Percentiles rank a stretch among this genome's conserved stretches.
Conservation (phyloP, 2,888 invertebrate genomes). For the Ceramica pisi region DNA sequence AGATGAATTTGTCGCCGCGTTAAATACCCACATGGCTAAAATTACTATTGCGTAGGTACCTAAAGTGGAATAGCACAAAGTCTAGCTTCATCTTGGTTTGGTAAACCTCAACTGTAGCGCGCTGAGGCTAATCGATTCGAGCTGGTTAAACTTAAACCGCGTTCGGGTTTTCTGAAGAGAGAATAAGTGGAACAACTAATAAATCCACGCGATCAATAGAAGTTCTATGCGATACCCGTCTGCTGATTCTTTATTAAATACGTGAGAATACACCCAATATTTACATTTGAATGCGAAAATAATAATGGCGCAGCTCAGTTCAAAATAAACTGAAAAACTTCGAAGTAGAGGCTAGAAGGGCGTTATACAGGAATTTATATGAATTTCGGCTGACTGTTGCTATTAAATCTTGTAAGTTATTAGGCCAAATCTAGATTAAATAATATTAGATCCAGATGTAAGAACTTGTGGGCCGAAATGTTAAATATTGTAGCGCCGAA, state of each 20-base stretch:
- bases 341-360: neutral
- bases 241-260: conserved; percentile 17
- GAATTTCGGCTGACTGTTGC: neutral
- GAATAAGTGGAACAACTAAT: conserved; percentile 2
- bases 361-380: too few relatives aligned
- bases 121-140: neutral
- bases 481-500: neutral
- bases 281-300: conserved; percentile 9
- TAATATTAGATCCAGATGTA: neutral
- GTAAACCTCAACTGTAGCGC: neutral
- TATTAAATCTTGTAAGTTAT: neutral
- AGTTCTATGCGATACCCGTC: conserved; percentile 5
- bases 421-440: neutral
- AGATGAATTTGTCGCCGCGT: too few relatives aligned
- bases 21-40: too few relatives aligned
- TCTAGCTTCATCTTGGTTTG: neutral
- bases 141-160: neutral
- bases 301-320: neutral
- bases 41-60: neutral
- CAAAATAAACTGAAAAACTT: neutral
- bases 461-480: neutral
- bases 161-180: neutral
- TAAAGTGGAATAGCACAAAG: neutral
- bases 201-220: conserved; percentile 3
- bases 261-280: conserved; percentile 10